Base-by-base conservation (phyloP, 1,140 invertebrate species). In the Calephelis nemesis region DNA sequence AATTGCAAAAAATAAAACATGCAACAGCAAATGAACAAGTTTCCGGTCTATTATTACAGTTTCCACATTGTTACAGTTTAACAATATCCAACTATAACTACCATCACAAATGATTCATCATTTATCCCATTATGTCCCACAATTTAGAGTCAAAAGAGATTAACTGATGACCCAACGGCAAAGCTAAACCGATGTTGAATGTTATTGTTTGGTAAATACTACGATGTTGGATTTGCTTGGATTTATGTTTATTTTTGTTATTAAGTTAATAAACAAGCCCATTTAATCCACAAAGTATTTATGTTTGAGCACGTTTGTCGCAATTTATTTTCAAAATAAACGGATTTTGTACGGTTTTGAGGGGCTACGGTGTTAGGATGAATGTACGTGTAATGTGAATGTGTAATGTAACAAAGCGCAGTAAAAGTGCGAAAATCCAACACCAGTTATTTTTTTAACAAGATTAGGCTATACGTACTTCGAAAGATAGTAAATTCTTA, bases 191-290 rank as follows among this genome's bases (percentile, higher is more conserved):
- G 10, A 54, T 54, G 52, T 15, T 54, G 10, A 54, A 54, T 30
- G 52, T 30, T 54, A 30, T 54, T 54, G 15, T 54, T 54, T 19
- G 19, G 52, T 54, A 54, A 54, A 54, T 30, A 54, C 10, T 7
- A 54, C 52, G 6, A 54, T 19, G 13, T 52, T 52, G 15, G n/a
- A 15, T 54, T 54, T 54, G 52, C 19, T 19, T 19, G 4, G n/a
- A 1, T 13, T 30, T 48, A 54, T n/a, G 12, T 47, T 64, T 15
- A 58, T 58, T 67, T 67, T 47, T 67, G 39, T 65, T 42, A 40
- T 19, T 30, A 52, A 50, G 39, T 40, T 49, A 65, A 11, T 15
- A 65, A 50, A n/a, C 48, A 30, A 4, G 5, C 2, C 11, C 4
- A 63, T 47, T 19, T 15, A 49, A 49, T n/a, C 49, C n/a, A 40